Evolutionary conservation across 2,888 invertebrate genomes (phyloP), one percentile per base, ranked within the genome.

Genomic region (Caenorhabditis angaria): DNA sequence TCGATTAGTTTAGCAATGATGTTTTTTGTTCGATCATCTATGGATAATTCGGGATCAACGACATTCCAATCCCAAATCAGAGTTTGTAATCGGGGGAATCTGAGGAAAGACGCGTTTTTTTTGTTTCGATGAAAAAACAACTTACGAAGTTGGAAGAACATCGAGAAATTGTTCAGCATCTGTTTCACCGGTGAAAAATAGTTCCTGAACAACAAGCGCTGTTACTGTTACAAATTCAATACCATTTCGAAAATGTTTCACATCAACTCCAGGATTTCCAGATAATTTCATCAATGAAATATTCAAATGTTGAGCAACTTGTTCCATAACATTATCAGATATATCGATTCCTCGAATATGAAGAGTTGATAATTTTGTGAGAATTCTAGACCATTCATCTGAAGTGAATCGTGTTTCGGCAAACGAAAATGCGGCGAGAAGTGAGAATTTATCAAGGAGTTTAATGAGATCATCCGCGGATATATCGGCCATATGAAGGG

Each of bases 31-130:
- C 73, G 48, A 4, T 73, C 66, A 48, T 80, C 71, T 18, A 61
- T 47, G 8, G 65, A 60, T 8, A 78, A 53, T 12, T 65, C 69
- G 4, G 80, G 78, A 53, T 80, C 80, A 20, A 80, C 80, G 35
- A 77, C 61, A 22, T 77, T 78, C 80, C 80, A 80, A 54, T 80
- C 80, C 65, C 69, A 78, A 22, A 78, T 53, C 2, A 80, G 68
- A 0, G 73, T 64, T 32, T 66, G 50, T 24, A 80, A 63, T 12
- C 71, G 64, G 1, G 80, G 78, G 35, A 80, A 80, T 18, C 75
- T 77, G 28, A 54, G 50, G 53, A 41, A 54, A 27, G 4, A 1
- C 41, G 24, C 41, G n/a, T 41, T 18, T 56, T 29, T 58, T 3
- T 4, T 55, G 32, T 27, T 54, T 10, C 14, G 10, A 54, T 22